Conservation (phyloP, 2,113 vertebrate genomes). For the Connochaetes taurinus region DNA sequence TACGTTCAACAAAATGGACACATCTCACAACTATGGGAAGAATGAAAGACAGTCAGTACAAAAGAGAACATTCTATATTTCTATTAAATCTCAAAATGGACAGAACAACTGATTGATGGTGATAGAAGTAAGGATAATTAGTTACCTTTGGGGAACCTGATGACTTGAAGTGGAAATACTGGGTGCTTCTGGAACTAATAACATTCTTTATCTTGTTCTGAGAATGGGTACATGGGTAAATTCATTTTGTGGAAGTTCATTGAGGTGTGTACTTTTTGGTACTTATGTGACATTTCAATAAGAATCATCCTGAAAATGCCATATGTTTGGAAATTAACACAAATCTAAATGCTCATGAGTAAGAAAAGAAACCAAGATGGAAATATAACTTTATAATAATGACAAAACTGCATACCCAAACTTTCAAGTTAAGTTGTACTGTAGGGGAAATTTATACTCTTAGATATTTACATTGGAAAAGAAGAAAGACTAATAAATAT, state of each 20-base stretch:
- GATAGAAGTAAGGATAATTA: not conserved
- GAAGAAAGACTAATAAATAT: slow-evolving; percentile 2
- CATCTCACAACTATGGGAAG: not conserved
- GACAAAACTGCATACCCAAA: not conserved
- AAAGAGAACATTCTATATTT: not conserved
- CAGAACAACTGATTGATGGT: not conserved
- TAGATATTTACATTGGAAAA: not conserved
- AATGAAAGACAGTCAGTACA: not conserved
- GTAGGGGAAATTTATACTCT: not conserved
- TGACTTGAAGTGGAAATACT: not conserved
- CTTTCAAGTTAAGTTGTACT: not conserved
- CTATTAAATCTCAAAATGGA: not conserved
- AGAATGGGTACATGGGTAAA: not conserved
- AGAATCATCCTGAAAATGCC: not conserved
- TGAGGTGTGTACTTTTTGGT: not conserved
- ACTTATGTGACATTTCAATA: not conserved
- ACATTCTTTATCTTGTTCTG: not conserved
- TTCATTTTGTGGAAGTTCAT: not conserved
- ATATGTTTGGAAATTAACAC: not conserved
- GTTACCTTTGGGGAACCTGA: not conserved
- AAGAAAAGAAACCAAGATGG: not conserved
- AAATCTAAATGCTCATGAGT: not conserved
- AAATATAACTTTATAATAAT: not conserved
- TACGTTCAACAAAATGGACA: not conserved
- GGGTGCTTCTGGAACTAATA: not conserved